A percentile compares a stretch with the other conserved stretches of the same genome.
Conservation (phyloP, 2,888 invertebrate species). For the Ditylenchus weischeri region DNA sequence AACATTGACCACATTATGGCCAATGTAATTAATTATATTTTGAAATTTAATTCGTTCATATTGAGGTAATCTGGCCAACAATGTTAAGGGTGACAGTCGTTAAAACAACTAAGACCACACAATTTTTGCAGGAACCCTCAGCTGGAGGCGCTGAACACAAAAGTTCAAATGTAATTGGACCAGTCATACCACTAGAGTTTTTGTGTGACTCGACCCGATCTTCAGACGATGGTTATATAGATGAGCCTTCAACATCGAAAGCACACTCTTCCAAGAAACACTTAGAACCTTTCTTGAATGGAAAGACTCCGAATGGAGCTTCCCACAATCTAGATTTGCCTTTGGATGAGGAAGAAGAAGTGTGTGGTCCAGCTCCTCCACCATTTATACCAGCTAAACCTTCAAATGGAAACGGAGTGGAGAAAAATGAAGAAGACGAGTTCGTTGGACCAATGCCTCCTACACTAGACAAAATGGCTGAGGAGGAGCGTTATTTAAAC, state of each 20-base stretch:
- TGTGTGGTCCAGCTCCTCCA: no score
- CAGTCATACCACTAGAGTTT: neutral
- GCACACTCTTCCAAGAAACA: neutral
- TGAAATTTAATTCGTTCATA: no score
- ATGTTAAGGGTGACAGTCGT: no score
- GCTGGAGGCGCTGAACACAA: no score
- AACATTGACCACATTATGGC: no score
- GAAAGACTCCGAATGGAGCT: conserved; percentile 1
- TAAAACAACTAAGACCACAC: no score
- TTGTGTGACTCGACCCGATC: conserved; percentile 1
- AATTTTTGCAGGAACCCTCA: no score
- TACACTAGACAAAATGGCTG: conserved; percentile 14
- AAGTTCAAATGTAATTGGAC: neutral
- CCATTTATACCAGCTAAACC: neutral
- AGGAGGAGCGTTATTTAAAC: conserved; percentile 25
- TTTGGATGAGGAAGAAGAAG: conserved; percentile 3
- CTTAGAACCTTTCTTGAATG: no score
- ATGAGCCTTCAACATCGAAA: neutral
- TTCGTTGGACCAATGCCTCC: conserved; percentile 24
- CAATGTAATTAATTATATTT: no score
- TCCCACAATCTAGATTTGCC: neutral
- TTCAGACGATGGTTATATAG: neutral
- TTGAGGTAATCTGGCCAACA: no score
- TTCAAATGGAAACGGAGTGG: neutral
- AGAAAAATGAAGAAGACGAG: conserved; percentile 18